Evolutionary conservation across 92 coral and sea anemone genomes (phyloP), one percentile per base, ranked within the genome.

Genomic region (Epizoanthus illoricatus): DNA sequence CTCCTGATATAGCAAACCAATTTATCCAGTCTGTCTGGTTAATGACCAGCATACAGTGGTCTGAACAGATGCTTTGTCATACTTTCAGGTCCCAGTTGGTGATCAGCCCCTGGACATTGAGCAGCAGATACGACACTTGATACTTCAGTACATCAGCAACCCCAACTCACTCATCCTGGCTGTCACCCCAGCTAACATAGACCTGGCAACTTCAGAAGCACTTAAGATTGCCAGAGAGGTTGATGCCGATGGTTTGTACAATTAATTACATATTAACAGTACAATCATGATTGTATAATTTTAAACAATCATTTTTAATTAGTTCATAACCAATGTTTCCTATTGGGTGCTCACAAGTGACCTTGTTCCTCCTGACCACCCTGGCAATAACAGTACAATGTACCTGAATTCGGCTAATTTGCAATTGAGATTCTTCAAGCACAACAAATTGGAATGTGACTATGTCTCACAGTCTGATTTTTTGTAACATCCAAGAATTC

Each of bases 171-270:
- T 96, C 58, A 96, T 96, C 64, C 92, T 96, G 5, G 99, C 99
- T 60, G 99, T 96, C 40, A 91, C 99, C 5, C 99, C 99, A 17
- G 99, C 99, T 12, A 96, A 96, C 65, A 96, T 94, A 58, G 99
- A 96, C 74, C 92, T 96, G 58, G 99, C 99, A 6, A 96, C 99
- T 7, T 96, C 99, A 33, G 99, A 96, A 90, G 97, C 99, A 1
- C 90, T 96, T 7, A 96, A 96, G 70, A 84, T 96, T 75, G 99
- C 99, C 11, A 84, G 85, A 85, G 99, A 96, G 80, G 99, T 93
- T 18, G 99, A 96, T 81, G 91, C 98, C 49, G 99, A 96, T 75
- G 99, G 99, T 95, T 72, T 81, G 90, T 28, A 28, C 33, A 28
- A 28, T 28, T 28, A 28, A 28, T 28, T 28, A 28, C 33, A 28